Evolutionary conservation across 1,140 invertebrate species (phyloP), one percentile per base, ranked within the genome.

Genomic region (Cardiocondyla obscurior): DNA sequence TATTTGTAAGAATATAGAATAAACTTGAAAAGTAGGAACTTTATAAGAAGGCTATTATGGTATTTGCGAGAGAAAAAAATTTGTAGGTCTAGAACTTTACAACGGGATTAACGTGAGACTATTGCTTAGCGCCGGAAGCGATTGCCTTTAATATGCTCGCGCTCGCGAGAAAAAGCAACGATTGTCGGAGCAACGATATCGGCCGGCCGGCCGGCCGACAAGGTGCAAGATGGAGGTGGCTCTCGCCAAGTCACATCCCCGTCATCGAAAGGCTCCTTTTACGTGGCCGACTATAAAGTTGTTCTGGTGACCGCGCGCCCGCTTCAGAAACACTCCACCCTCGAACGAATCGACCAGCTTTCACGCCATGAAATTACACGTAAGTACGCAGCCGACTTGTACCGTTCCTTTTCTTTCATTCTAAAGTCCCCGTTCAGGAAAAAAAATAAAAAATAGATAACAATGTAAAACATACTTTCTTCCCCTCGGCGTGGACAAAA

Each of bases 261-360:
- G 76, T 90, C 83, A 64, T 77, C 46, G 62, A 77, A 76, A 83
- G 86, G 86, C 65, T 69, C 90, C 86, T 82, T 81, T 88, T 89
- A 85, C 85, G 81, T 83, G 74, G 77, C 88, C 60, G 83, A 10
- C 92, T 94, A 94, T 94, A 94, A 94, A 94, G 90, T 94, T 93
- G 90, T 92, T 91, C 88, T 87, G 85, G 88, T 89, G 83, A 87
- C 86, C 91, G 91, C 93, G 92, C 92, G 92, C 89, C 91, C 92
- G 92, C 88, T 82, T 94, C 93, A 94, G 93, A 94, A 90, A 90
- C 91, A 83, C 90, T 94, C 91, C 91, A 93, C 92, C 92, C 91
- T 93, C 87, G 90, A 92, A 81, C 84, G 89, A 87, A 92, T 87
- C 84, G 89, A 87, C 82, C 79, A 85, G 87, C 85, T 85, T 87